Evolutionary conservation across 2,888 invertebrate species (phyloP).

Genomic region (Theodoxus fluviatilis): DNA sequence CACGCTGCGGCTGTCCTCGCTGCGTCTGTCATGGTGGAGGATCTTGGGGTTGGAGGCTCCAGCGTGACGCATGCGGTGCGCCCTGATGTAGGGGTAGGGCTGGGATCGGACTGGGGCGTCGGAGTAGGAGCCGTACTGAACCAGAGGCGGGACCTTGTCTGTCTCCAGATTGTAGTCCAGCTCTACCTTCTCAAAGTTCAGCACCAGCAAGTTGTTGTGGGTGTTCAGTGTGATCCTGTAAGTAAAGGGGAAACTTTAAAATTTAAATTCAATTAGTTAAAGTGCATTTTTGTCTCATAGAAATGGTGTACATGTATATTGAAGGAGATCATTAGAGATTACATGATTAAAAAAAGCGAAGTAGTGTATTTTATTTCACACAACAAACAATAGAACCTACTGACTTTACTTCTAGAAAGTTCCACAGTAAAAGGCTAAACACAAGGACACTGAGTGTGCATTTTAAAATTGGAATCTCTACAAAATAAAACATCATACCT

Average conservation of each 20-base stretch:
- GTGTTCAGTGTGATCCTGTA: conserved; percentile 63
- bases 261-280: no score
- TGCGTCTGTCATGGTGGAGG: conserved; percentile 35
- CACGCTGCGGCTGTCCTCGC: conserved; percentile 23
- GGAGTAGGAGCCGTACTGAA: conserved; percentile 59
- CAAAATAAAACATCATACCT: no score
- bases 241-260: conserved; percentile 27
- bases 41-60: conserved; percentile 60
- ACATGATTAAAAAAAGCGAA: no score
- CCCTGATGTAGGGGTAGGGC: conserved; percentile 61
- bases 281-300: no score
- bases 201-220: conserved; percentile 56
- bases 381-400: no score
- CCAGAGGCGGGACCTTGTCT: conserved; percentile 61
- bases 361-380: no score
- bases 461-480: no score
- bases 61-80: conserved; percentile 60
- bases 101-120: conserved; percentile 59
- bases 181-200: conserved; percentile 63
- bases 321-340: no score
- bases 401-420: no score
- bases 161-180: conserved; percentile 62
- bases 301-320: no score
- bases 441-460: no score
- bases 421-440: no score